Evolutionary conservation across 2,797 vertebrate species (phyloP).

Genomic region (Catamblyrhynchus diadema): DNA sequence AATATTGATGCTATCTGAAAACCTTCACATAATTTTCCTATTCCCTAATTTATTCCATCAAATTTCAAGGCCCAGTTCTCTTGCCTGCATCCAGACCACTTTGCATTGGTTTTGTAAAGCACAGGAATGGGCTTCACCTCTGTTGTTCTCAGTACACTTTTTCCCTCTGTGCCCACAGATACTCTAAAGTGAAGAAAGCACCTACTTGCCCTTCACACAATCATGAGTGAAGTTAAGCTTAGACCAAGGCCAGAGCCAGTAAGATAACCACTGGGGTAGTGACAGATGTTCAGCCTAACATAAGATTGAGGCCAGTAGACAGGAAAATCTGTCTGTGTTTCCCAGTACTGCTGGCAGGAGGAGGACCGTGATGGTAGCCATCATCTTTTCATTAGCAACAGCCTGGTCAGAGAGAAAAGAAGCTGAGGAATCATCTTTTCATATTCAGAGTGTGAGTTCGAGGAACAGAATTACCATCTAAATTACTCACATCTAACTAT

Average conservation of each 20-base stretch:
- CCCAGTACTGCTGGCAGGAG: not conserved
- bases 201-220: not conserved
- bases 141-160: not conserved
- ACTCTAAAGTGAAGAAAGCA: not conserved
- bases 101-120: not conserved
- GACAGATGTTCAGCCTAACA: not conserved
- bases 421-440: not conserved
- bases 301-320: not conserved
- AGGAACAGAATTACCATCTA: not conserved
- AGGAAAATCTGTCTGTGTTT: not conserved
- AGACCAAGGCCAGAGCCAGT: not conserved
- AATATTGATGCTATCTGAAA: not conserved
- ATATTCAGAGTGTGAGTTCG: not conserved
- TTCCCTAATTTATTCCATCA: not conserved
- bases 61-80: not conserved
- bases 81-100: not conserved
- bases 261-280: not conserved
- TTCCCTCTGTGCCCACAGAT: not conserved
- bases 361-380: not conserved
- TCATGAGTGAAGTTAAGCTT: not conserved
- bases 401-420: not conserved
- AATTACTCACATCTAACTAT: slow-evolving; percentile 36
- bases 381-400: not conserved
- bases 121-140: not conserved
- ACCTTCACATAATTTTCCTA: not conserved